phyloP scores from a whole-genome alignment of 2,797 vertebrate species.

The Tragelaphus oryx region DNA sequence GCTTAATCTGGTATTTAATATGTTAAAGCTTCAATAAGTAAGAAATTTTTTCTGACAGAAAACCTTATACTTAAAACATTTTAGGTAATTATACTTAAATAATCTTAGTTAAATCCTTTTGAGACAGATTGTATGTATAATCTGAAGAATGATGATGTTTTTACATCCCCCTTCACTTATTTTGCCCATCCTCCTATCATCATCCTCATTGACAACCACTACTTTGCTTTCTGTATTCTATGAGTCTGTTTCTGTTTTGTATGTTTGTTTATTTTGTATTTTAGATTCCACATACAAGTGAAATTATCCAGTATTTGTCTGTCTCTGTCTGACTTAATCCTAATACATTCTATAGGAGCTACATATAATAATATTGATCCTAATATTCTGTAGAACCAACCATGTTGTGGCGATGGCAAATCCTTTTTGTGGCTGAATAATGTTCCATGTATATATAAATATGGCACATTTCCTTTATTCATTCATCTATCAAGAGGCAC shows the following conservation, averaged over 20 bases:
- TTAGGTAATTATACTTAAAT: background rate
- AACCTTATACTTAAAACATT: background rate
- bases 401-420: background rate
- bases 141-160: background rate
- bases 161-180: background rate
- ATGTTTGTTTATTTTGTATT: background rate
- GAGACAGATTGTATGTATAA: background rate
- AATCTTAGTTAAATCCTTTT: background rate
- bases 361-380: background rate
- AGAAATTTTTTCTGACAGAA: background rate
- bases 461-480: background rate
- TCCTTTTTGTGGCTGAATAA: background rate
- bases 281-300: background rate
- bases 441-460: background rate
- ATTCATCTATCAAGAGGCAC: background rate
- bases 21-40: background rate
- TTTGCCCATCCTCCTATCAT: background rate
- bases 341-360: background rate
- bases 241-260: background rate
- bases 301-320: background rate
- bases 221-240: background rate
- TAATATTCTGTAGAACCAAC: background rate
- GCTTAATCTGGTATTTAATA: background rate
- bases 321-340: background rate
- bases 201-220: background rate